Evolutionary conservation across 2,888 invertebrate genomes (phyloP), one percentile per base, ranked within the genome.

Genomic region (Amphipoea oculea): DNA sequence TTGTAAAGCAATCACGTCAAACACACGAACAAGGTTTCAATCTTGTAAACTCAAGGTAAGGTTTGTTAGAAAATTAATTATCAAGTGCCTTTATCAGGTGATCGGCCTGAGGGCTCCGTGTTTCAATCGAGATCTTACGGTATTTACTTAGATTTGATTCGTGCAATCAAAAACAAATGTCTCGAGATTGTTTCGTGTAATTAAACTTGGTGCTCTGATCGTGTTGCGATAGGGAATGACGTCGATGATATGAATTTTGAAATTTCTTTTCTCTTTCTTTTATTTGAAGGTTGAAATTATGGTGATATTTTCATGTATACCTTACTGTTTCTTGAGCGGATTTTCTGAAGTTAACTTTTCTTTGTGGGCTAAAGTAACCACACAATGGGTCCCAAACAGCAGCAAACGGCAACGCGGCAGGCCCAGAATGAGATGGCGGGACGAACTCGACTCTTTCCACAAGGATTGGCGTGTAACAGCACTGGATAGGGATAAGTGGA

Each of bases 31-130:
- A 69, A 69, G 79, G 74, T 78, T 69, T 84, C 88, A 86, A 91
- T 86, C 83, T 88, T 89, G 87, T 89, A 86, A 91, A 91, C 85
- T 89, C 89, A 90, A 63, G 89, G 82, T 85, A 90, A 90, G 92
- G 91, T 90, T 93, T 91, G 93, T 93, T 93, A 91, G 89, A 90
- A 94, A 95, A 95, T 95, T 96, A 96, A 96, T 96, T 96, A 96
- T 88, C 89, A 93, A 93, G 90, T 94, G 95, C 91, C 94, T 93
- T 92, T 90, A 93, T 91, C 95, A 95, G 95, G 92, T 94, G 91
- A 86, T 90, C 80, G 86, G 94, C 95, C 93, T 79, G 86, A 86
- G 93, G 95, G 92, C 87, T 78, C 83, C 87, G 88, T 88, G 91
- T 90, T 92, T 89, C 89, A 88, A 91, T 91, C 88, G 85, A 83